These are phyloP conservation scores for Biston betularia DNA, from an alignment of 2,888 invertebrate species.

Conservation along the genomic window DNA sequence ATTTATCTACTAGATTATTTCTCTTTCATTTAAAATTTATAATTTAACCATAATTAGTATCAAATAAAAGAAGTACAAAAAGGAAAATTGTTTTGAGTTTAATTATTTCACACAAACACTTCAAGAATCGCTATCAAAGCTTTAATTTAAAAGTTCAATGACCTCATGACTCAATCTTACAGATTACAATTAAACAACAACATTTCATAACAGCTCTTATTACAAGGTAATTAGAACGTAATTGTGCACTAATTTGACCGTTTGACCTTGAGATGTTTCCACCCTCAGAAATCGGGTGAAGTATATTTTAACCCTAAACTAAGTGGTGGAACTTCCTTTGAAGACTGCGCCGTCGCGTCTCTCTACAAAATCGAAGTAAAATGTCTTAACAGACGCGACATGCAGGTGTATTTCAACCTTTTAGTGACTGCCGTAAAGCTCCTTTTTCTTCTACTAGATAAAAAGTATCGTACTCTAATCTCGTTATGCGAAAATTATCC, in stretches of 20 bases:
- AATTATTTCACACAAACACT: no score
- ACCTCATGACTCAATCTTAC: constrained; percentile 8
- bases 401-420: constrained; percentile 36
- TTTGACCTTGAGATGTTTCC: constrained; percentile 68
- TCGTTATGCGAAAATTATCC: constrained; percentile 21
- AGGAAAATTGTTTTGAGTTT: no score
- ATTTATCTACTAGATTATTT: no score
- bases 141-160: constrained; percentile 5
- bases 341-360: constrained; percentile 76
- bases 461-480: constrained; percentile 45
- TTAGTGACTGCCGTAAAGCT: accelerated
- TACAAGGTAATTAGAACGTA: constrained; percentile 22
- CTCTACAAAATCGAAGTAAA: constrained; percentile 34
- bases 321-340: constrained; percentile 68
- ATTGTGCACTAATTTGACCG: constrained; percentile 27
- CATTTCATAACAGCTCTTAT: constrained; percentile 1
- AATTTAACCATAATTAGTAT: no score
- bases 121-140: no score
- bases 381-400: constrained; percentile 42
- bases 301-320: constrained; percentile 76
- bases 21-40: no score
- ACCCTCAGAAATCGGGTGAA: constrained; percentile 60
- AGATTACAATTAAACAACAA: background rate
- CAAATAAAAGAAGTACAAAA: no score
- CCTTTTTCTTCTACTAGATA: background rate